These are phyloP conservation scores for Syrmaticus mikado DNA, from an alignment of 2,113 vertebrate species.

Conservation along the genomic window DNA sequence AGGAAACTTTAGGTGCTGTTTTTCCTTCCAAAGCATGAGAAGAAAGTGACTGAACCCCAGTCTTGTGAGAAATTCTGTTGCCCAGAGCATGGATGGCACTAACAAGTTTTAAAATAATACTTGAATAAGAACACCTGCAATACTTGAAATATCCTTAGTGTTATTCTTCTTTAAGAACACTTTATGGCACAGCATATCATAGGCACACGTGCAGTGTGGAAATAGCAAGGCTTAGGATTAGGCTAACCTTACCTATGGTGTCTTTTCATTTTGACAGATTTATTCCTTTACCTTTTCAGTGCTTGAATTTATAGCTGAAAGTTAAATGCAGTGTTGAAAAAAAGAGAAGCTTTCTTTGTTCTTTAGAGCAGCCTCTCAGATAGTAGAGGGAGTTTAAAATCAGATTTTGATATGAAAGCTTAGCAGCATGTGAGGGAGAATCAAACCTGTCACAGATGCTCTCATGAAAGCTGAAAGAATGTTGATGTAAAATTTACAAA, in stretches of 20 bases:
- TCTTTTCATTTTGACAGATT: conserved; percentile 48
- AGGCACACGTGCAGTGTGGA: background rate
- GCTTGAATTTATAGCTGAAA: conserved; percentile 59
- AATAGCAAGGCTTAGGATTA: background rate
- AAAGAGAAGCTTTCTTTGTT: background rate
- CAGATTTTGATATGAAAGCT: conserved; percentile 28
- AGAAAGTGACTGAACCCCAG: background rate
- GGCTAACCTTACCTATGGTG: background rate
- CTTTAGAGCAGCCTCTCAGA: conserved; percentile 43
- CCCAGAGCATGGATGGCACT: background rate
- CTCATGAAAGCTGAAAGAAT: background rate
- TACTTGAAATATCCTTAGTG: background rate
- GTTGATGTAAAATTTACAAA: conserved; percentile 1
- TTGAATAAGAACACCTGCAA: background rate
- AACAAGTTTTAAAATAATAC: conserved; percentile 26
- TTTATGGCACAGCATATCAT: background rate
- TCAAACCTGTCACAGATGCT: conserved; percentile 1
- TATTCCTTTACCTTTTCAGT: conserved; percentile 45
- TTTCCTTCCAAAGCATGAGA: background rate
- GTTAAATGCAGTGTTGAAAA: background rate
- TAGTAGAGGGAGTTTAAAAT: conserved; percentile 38
- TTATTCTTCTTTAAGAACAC: background rate
- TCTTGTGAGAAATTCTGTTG: background rate
- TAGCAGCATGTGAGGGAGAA: conserved; percentile 41
- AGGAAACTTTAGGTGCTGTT: background rate